Base-by-base conservation (phyloP, 2,888 invertebrate species). In the Hemithea aestivaria region DNA sequence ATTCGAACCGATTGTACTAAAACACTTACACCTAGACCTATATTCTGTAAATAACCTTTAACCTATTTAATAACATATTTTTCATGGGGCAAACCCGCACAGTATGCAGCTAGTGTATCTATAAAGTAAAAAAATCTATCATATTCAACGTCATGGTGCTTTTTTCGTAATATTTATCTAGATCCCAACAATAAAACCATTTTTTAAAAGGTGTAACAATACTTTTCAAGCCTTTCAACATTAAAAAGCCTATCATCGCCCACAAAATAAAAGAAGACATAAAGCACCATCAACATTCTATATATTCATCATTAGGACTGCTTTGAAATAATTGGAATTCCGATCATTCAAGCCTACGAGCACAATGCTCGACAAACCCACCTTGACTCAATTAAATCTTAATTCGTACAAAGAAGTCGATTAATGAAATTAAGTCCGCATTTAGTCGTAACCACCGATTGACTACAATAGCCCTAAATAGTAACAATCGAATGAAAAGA, bases 341-440 rank as follows among this genome's bases (percentile, higher is more conserved):
- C 79, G 48, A 28, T 51, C 76, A 75, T 75, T 61, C 65, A 64
- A 27, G 22, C 62, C 64, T 33, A 22, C 63, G 59, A 64, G 58
- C 55, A 73, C 72, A 77, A 79, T 62, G 54, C 62, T 44, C 49
- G 48, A 72, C 72, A 73, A 77, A 69, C 69, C 63, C 63, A 68
- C 66, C 66, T 77, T 69, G 74, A 83, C 85, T 85, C 85, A 82
- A 85, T 87, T 85, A 85, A 87, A 87, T 77, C 79, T 82, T 82
- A 84, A 84, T 84, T 82, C 80, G 65, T 82, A 82, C 82, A 85
- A 84, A 82, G 76, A 62, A 68, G 68, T 77, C 83, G 81, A 85
- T 87, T 87, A 87, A 87, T 87, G 87, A 83, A 85, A 87, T 87
- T 83, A 85, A 84, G 83, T 78, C 82, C 76, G 77, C 84, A 76